Evolutionary conservation across 1,140 invertebrate species (phyloP), one percentile per base, ranked within the genome.

Genomic region (Chionoecetes opilio): DNA sequence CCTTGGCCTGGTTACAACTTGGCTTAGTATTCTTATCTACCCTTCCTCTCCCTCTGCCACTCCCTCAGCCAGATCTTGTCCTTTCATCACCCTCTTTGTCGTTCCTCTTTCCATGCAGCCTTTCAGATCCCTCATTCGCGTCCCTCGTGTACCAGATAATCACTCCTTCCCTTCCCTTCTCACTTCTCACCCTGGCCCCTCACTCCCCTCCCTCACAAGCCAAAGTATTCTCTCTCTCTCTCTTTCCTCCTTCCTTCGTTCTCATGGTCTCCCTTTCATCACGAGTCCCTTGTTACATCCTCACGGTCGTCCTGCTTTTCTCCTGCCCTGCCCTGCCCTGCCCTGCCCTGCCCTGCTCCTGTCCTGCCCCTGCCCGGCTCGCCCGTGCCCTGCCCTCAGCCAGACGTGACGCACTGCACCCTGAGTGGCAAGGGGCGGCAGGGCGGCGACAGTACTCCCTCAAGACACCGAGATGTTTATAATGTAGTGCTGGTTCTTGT

Each of bases 101-200:
- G 21, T 75, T n/a, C n/a, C 63, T 75, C 63, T 75, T n/a, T 75
- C 63, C n/a, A 17, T 75, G 21, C 63, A 26, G 21, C 63, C n/a
- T 21, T 21, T 75, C 63, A 75, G 2, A 17, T 53, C 46, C 46
- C 46, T 53, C 63, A 26, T 75, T n/a, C n/a, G n/a, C n/a, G 46
- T 53, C 46, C 46, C 46, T 53, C 63, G 63, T 75, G 63, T 75
- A 75, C n/a, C 63, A 21, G 63, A n/a, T 75, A 75, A 75, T n/a
- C 21, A 75, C 63, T 21, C n/a, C n/a, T n/a, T 75, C 63, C 21
- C 63, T 75, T 11, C 63, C n/a, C n/a, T n/a, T n/a, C n/a, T 46
- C 41, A 46, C 14, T 14, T 14, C 41, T 46, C 41, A 14, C 41
- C 41, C 41, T 46, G 41, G 41, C 41, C 53, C 26, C 53, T 75